Percentiles rank a stretch among this genome's conserved stretches.
These are phyloP conservation scores for Sander vitreus DNA, from an alignment of 2,113 vertebrate species.

Conservation along the genomic window DNA sequence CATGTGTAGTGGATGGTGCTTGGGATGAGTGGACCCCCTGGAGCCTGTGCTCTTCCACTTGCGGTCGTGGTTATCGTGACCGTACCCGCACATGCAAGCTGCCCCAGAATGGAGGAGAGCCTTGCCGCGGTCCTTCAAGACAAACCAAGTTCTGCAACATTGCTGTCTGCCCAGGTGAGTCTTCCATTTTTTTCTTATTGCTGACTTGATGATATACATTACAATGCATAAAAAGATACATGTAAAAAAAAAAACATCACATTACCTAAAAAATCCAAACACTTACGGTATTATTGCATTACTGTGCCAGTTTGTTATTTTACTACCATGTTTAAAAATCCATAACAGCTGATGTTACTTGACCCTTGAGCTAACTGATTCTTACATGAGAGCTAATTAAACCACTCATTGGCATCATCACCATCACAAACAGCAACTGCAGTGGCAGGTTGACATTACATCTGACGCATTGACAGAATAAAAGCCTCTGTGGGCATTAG, in stretches of 20 bases:
- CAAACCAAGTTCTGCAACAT: conserved; percentile 99
- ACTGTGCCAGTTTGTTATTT: not conserved
- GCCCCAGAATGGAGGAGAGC: conserved; percentile 93
- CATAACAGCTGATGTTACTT: conserved; percentile 20
- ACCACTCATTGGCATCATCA: conserved; percentile 36
- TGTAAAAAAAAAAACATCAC: not conserved
- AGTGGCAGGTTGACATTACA: conserved; percentile 49
- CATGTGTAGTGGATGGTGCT: conserved; percentile 90
- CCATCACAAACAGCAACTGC: conserved; percentile 31
- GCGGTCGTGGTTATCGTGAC: conserved; percentile 94
- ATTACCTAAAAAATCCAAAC: not conserved
- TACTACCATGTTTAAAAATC: not conserved
- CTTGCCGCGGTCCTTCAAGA: conserved; percentile 90
- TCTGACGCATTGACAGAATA: conserved; percentile 66
- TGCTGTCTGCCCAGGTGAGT: conserved; percentile 95
- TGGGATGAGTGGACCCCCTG: conserved; percentile 99
- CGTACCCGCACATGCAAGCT: conserved; percentile 93
- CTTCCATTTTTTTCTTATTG: not conserved
- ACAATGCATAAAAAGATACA: not conserved
- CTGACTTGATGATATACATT: not conserved
- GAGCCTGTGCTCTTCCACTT: conserved; percentile 98
- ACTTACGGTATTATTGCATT: not conserved
- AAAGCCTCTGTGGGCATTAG: conserved; percentile 59
- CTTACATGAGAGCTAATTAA: conserved; percentile 47
- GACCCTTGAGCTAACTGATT: conserved; percentile 41